Evolutionary conservation across 2,888 invertebrate species (phyloP).

Genomic region (Cloeon dipterum): DNA sequence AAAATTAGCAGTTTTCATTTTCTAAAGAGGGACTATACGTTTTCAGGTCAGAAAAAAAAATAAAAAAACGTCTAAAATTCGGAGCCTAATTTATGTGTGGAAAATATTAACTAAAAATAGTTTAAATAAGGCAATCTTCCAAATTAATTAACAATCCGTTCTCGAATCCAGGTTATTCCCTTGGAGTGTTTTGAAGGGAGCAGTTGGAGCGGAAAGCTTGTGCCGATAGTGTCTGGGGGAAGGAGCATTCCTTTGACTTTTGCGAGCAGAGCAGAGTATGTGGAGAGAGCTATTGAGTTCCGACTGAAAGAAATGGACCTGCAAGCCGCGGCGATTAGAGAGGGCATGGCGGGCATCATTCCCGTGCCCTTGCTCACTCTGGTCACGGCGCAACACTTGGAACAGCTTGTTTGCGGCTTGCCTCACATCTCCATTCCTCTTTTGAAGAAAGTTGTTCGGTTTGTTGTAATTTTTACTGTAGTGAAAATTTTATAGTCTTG

Average conservation of each 20-base stretch:
- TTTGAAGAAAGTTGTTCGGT: slow-evolving; percentile 36
- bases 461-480: background rate
- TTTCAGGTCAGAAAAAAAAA: no score
- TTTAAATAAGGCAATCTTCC: no score
- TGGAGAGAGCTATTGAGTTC: slow-evolving; percentile 31
- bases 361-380: slow-evolving; percentile 35
- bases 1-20: no score
- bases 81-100: no score
- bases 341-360: slow-evolving; percentile 37
- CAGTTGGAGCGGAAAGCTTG: slow-evolving; percentile 30
- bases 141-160: no score
- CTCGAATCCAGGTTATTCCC: slow-evolving; percentile 29
- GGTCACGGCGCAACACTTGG: slow-evolving; percentile 31
- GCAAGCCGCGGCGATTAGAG: slow-evolving; percentile 32
- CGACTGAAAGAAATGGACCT: slow-evolving; percentile 34
- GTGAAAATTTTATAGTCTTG: background rate
- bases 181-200: slow-evolving; percentile 35
- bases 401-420: slow-evolving; percentile 36
- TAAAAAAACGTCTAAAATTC: no score
- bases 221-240: slow-evolving; percentile 36
- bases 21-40: no score
- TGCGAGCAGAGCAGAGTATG: slow-evolving; percentile 31
- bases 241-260: slow-evolving; percentile 31
- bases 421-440: slow-evolving; percentile 31
- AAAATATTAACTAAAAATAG: no score